Conservation (phyloP, 2,113 vertebrate genomes). For the Laticauda colubrina region DNA sequence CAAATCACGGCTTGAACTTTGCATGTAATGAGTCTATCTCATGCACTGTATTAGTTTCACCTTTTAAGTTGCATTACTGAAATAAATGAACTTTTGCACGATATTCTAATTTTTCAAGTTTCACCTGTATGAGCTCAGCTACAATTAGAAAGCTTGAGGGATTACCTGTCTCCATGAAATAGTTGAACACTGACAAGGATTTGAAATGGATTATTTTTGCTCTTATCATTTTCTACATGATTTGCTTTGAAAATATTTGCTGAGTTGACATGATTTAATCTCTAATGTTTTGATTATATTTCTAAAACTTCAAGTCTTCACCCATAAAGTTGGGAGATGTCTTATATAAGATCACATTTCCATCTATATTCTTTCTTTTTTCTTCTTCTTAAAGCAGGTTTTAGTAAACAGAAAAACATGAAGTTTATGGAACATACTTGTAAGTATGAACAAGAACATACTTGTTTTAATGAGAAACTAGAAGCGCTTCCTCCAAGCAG, state of each 20-base stretch:
- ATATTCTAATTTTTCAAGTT: no score
- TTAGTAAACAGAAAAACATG: not conserved
- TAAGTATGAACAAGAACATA: not conserved
- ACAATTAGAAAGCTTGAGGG: not conserved
- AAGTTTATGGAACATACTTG: not conserved
- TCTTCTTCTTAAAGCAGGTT: not conserved
- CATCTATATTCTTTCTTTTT: not conserved
- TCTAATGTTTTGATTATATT: not conserved
- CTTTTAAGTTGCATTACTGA: no score
- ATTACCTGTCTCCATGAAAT: not conserved
- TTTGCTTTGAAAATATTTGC: not conserved
- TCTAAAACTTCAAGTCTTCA: not conserved
- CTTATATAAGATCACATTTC: not conserved
- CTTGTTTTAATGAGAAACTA: not conserved
- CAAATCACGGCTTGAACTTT: no score
- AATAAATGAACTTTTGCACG: no score
- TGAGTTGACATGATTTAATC: not conserved
- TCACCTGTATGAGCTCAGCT: not conserved
- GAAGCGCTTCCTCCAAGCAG: not conserved
- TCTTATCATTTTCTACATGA: not conserved
- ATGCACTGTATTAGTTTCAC: no score
- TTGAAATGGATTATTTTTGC: not conserved
- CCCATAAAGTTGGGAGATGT: not conserved
- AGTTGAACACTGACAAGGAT: not conserved
- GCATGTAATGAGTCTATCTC: no score